Evolutionary conservation across 2,888 invertebrate genomes (phyloP).

Genomic region (Priocnemis perturbator): DNA sequence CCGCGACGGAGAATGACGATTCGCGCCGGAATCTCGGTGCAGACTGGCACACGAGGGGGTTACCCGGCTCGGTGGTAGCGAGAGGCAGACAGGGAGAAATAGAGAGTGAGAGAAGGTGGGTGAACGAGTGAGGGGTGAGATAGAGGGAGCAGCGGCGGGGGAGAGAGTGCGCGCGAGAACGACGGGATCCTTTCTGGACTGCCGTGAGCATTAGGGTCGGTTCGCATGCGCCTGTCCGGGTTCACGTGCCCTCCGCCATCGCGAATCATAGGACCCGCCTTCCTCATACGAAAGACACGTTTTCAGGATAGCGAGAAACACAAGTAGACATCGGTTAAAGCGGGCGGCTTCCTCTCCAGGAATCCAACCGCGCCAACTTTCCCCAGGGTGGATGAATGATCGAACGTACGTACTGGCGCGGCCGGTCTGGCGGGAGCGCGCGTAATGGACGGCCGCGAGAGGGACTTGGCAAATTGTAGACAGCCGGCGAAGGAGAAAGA

Average conservation of each 20-base stretch:
- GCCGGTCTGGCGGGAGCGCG: too few species aligned
- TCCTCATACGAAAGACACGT: slow-evolving; percentile 61
- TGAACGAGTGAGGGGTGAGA: slow-evolving; percentile 17
- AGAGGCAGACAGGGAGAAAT: slow-evolving; percentile 24
- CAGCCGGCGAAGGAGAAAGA: neutral
- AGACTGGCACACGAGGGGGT: slow-evolving; percentile 64
- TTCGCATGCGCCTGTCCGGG: slow-evolving; percentile 68
- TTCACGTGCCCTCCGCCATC: slow-evolving; percentile 70
- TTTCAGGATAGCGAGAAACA: slow-evolving; percentile 56
- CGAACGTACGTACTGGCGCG: slow-evolving; percentile 18
- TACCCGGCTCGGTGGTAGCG: slow-evolving; percentile 41
- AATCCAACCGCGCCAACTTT: slow-evolving; percentile 50
- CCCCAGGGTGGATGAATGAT: slow-evolving; percentile 46
- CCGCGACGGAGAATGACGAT: slow-evolving; percentile 65
- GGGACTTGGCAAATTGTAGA: slow-evolving; percentile 2
- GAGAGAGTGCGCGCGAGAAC: slow-evolving; percentile 21
- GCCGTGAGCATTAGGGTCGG: slow-evolving; percentile 57
- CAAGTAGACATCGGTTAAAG: slow-evolving; percentile 48
- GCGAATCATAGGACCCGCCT: slow-evolving; percentile 64
- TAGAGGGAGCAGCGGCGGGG: slow-evolving; percentile 23
- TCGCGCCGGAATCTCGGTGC: slow-evolving; percentile 72
- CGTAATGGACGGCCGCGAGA: neutral
- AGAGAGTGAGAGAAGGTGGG: slow-evolving; percentile 22
- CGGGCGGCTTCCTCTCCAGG: slow-evolving; percentile 33
- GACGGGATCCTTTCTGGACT: slow-evolving; percentile 51